A percentile compares a stretch with the other conserved stretches of the same genome.
Conservation (phyloP, 2,888 invertebrate species). For the Drosophila quasianomalipes region DNA sequence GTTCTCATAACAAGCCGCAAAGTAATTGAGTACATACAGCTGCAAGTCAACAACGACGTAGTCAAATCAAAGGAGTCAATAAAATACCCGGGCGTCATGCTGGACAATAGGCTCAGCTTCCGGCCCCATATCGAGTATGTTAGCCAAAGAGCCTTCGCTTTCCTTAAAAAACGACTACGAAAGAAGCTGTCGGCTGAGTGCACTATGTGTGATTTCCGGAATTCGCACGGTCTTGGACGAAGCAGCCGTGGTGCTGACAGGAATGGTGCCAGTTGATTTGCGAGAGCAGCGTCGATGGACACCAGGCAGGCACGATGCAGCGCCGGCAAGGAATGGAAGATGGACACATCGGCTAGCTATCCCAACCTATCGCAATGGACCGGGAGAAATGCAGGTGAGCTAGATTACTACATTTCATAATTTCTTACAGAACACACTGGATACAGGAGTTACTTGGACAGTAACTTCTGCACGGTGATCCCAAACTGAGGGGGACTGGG, state of each 20-base stretch:
- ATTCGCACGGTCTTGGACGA: neutral
- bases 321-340: too few relatives aligned
- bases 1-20: neutral
- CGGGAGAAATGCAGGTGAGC: neutral
- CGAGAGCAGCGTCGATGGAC: too few relatives aligned
- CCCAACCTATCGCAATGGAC: neutral
- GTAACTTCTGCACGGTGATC: too few relatives aligned
- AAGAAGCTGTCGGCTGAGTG: neutral
- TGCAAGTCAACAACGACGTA: neutral
- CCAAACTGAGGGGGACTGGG: too few relatives aligned
- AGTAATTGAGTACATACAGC: neutral
- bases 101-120: neutral
- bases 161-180: neutral
- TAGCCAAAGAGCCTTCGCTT: neutral
- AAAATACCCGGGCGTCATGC: neutral
- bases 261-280: neutral
- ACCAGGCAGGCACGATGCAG: too few relatives aligned
- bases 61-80: slow-evolving; percentile 1
- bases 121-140: neutral
- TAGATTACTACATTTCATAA: neutral
- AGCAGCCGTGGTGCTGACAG: neutral
- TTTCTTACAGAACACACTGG: neutral
- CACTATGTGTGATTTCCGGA: neutral
- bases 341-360: too few relatives aligned
- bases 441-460: neutral